A percentile compares a stretch with the other conserved stretches of the same genome.
These are phyloP conservation scores for Chelonus formosanus DNA, from an alignment of 2,888 invertebrate genomes.

Conservation along the genomic window DNA sequence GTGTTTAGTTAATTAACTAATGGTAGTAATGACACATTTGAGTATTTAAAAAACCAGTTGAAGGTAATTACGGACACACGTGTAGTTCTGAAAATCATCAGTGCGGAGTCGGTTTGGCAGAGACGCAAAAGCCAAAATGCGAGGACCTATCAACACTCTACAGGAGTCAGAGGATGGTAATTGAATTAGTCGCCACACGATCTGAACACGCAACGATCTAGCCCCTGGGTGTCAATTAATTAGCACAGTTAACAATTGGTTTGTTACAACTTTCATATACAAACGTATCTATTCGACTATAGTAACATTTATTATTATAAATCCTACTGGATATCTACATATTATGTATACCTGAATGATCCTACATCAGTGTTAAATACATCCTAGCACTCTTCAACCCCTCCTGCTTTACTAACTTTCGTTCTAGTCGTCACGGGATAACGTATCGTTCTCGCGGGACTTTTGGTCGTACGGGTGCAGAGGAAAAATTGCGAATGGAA, in stretches of 20 bases:
- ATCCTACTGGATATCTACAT: too few relatives aligned
- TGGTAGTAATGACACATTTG: too few relatives aligned
- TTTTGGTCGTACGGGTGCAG: slow-evolving; percentile 39
- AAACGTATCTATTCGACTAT: background rate
- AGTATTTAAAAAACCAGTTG: background rate
- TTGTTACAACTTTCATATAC: slow-evolving; percentile 18
- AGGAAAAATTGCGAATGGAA: slow-evolving; percentile 49
- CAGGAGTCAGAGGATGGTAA: slow-evolving; percentile 18
- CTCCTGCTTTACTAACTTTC: slow-evolving; percentile 13
- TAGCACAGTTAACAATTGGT: slow-evolving; percentile 25
- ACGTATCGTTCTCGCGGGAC: slow-evolving; percentile 62
- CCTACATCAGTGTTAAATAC: too few relatives aligned
- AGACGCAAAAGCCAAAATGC: slow-evolving; percentile 14
- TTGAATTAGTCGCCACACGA: slow-evolving; percentile 26
- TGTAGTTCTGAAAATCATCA: slow-evolving; percentile 1
- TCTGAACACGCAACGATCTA: slow-evolving; percentile 22
- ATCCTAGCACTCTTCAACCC: slow-evolving; percentile 5
- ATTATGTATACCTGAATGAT: too few relatives aligned
- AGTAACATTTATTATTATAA: too few relatives aligned
- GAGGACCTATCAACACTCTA: slow-evolving; percentile 19
- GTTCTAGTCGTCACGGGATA: slow-evolving; percentile 51
- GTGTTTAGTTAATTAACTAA: too few relatives aligned
- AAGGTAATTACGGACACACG: background rate
- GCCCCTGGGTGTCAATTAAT: slow-evolving; percentile 23
- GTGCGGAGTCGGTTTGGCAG: slow-evolving; percentile 10